Conservation (phyloP, 1,140 invertebrate genomes). For the Ips typographus region DNA sequence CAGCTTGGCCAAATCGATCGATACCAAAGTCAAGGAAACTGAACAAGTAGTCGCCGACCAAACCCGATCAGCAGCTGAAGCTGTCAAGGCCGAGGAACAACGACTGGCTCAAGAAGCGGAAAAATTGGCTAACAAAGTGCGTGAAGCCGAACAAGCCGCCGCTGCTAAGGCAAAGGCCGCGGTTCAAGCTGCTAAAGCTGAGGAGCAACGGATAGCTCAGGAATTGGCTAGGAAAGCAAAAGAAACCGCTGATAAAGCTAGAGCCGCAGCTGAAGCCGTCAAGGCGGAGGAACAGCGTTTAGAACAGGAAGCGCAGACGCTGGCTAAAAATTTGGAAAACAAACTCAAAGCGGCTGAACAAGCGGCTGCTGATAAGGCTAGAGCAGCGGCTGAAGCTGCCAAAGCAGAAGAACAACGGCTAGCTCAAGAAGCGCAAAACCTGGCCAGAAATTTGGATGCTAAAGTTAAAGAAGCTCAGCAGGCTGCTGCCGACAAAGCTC, state of each 20-base stretch:
- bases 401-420: not conserved
- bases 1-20: constrained; percentile 30
- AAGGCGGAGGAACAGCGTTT: constrained; percentile 8
- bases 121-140: constrained; percentile 18
- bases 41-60: constrained; percentile 20
- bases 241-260: constrained; percentile 24
- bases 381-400: constrained; percentile 6
- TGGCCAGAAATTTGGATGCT: not conserved
- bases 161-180: constrained; percentile 5
- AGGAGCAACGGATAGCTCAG: constrained; percentile 20
- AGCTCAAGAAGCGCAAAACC: constrained; percentile 10
- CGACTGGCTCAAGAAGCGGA: not conserved
- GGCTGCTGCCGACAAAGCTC: not conserved
- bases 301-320: constrained; percentile 14
- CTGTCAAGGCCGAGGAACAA: not conserved
- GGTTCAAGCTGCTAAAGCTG: constrained; percentile 20
- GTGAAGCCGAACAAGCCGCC: constrained; percentile 18
- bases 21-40: constrained; percentile 32
- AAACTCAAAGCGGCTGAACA: constrained; percentile 32
- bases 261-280: constrained; percentile 13
- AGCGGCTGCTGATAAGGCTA: constrained; percentile 14
- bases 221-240: constrained; percentile 31
- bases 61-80: constrained; percentile 26
- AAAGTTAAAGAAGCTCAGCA: constrained; percentile 31
- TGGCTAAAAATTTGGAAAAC: constrained; percentile 16